Conservation (phyloP, 2,888 invertebrate species). For the Himalopsyche tibetana region DNA sequence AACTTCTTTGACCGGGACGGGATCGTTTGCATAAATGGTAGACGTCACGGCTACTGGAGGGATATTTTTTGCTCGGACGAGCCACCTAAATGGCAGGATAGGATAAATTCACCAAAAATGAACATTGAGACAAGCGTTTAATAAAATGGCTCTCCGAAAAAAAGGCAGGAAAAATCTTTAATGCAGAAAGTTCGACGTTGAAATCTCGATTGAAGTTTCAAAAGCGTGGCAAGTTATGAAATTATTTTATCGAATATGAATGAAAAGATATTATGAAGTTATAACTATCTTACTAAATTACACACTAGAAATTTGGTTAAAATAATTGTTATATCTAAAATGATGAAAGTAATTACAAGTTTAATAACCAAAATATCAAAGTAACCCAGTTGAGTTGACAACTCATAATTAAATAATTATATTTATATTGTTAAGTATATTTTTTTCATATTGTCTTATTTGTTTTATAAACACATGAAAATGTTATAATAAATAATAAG, state of each 20-base stretch:
- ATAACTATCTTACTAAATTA: no score
- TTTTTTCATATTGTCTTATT: no score
- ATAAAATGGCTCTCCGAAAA: background rate
- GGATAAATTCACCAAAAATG: background rate
- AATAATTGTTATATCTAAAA: no score
- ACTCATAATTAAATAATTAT: no score
- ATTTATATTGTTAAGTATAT: no score
- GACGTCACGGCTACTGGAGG: background rate
- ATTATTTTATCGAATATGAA: background rate
- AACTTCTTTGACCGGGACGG: conserved; percentile 33
- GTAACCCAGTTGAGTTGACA: no score
- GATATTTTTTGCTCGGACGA: conserved; percentile 22
- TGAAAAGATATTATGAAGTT: no score
- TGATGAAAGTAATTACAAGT: no score
- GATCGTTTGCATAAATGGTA: conserved; percentile 39
- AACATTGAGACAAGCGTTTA: conserved; percentile 6
- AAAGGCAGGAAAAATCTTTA: background rate
- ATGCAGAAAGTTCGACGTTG: background rate
- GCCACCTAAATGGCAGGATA: background rate
- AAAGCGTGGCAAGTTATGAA: background rate
- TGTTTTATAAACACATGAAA: no score
- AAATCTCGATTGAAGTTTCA: background rate
- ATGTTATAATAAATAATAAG: no score
- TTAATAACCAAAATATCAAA: no score
- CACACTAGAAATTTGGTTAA: no score